Percentiles rank a stretch among this genome's conserved stretches.
Evolutionary conservation across 2,797 vertebrate genomes (phyloP).

Genomic region (Gila robusta): DNA sequence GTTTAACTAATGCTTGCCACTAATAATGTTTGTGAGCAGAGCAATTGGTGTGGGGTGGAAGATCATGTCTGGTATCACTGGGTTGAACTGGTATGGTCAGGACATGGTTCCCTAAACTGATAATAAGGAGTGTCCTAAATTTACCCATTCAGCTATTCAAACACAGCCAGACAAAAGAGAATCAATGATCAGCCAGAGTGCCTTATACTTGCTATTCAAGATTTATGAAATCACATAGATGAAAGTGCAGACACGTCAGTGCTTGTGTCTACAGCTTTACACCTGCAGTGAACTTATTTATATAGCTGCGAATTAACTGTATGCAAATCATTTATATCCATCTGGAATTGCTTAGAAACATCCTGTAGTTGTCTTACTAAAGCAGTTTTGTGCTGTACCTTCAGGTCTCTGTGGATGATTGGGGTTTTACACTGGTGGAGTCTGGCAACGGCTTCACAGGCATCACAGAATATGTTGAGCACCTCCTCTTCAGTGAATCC

Average conservation of each 20-base stretch:
- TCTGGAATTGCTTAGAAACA: background rate
- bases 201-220: background rate
- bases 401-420: slow-evolving; percentile 94
- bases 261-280: slow-evolving; percentile 12
- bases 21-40: slow-evolving; percentile 40
- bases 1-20: slow-evolving; percentile 40
- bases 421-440: slow-evolving; percentile 98
- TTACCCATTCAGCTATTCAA: background rate
- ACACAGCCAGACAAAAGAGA: slow-evolving; percentile 30
- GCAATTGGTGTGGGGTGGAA: slow-evolving; percentile 28
- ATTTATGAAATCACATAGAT: background rate
- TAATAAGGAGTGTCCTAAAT: slow-evolving; percentile 14
- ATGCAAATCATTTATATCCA: background rate
- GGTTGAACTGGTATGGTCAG: slow-evolving; percentile 16
- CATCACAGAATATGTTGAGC: slow-evolving; percentile 92
- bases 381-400: slow-evolving; percentile 78
- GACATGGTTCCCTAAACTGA: background rate
- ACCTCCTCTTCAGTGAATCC: slow-evolving; percentile 93
- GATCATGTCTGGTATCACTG: slow-evolving; percentile 15
- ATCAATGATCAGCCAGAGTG: background rate
- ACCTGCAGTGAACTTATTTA: background rate
- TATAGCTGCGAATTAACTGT: background rate
- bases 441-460: slow-evolving; percentile 94
- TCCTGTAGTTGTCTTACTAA: background rate
- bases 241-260: background rate